Conservation (phyloP, 2,113 vertebrate genomes). For the Perca schrenkii region DNA sequence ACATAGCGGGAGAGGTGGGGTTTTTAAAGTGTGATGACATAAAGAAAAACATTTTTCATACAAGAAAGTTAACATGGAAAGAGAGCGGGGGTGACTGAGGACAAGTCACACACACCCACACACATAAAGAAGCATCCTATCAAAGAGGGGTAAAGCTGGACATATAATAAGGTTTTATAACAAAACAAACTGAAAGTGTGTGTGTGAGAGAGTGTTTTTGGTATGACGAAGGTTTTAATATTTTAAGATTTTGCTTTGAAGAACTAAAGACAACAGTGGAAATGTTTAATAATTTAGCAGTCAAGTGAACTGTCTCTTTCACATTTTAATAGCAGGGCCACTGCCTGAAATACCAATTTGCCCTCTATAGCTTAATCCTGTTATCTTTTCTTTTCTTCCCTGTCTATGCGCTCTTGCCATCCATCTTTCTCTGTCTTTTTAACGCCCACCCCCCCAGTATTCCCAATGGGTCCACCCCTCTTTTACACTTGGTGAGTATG, state of each 20-base stretch:
- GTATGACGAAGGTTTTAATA: neutral
- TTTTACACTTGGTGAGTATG: conserved; percentile 1
- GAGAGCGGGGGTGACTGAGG: neutral
- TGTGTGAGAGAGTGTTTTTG: neutral
- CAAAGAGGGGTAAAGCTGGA: neutral
- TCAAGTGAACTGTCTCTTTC: neutral
- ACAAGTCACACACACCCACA: conserved; percentile 2
- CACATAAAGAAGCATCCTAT: neutral
- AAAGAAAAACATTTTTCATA: neutral
- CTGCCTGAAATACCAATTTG: conserved; percentile 47
- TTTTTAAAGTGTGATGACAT: neutral
- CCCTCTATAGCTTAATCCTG: conserved; percentile 17
- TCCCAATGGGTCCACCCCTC: conserved; percentile 61
- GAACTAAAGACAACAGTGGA: neutral
- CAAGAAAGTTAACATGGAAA: conserved; percentile 33
- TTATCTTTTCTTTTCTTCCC: conserved; percentile 21
- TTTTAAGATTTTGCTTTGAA: neutral
- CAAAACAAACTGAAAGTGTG: neutral
- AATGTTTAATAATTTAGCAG: conserved; percentile 2
- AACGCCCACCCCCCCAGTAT: conserved; percentile 29
- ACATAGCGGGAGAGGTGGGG: neutral
- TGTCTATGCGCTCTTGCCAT: conserved; percentile 20
- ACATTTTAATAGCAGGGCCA: conserved; percentile 26
- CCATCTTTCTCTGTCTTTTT: conserved; percentile 60
- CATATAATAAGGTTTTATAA: neutral